These are phyloP conservation scores for Anoplopoma fimbria DNA, from an alignment of 2,113 vertebrate genomes.

Conservation along the genomic window DNA sequence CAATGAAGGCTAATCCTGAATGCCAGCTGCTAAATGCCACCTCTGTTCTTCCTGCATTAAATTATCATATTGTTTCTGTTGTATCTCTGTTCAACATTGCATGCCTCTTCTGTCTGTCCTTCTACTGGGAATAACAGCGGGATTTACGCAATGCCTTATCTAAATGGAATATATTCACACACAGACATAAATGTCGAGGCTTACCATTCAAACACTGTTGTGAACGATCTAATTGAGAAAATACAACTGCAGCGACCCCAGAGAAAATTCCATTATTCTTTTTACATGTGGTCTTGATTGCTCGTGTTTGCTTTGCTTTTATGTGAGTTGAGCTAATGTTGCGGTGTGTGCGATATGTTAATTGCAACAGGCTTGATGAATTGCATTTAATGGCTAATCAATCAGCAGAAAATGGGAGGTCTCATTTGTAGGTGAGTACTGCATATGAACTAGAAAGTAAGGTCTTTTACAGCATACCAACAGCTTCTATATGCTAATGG, in stretches of 20 bases:
- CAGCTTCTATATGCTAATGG: constrained; percentile 31
- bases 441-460: constrained; percentile 42
- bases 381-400: constrained; percentile 33
- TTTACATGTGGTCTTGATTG: constrained; percentile 11
- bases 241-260: neutral
- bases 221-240: constrained; percentile 26
- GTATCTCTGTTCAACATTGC: constrained; percentile 26
- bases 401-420: constrained; percentile 40
- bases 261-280: constrained; percentile 2
- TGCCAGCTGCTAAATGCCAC: constrained; percentile 50
- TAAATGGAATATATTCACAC: constrained; percentile 23
- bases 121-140: constrained; percentile 3
- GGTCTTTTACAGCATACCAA: neutral
- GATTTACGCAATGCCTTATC: constrained; percentile 27
- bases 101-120: constrained; percentile 22
- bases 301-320: constrained; percentile 15
- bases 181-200: constrained; percentile 9
- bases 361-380: constrained; percentile 56
- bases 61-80: constrained; percentile 23
- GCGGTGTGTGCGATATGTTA: constrained; percentile 25
- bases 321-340: constrained; percentile 7
- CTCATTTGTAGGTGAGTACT: constrained; percentile 19
- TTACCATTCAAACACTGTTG: constrained; percentile 4
- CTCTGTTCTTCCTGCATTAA: constrained; percentile 31
- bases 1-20: constrained; percentile 56